Evolutionary conservation across 2,113 vertebrate genomes (phyloP).

Genomic region (Equus przewalskii): DNA sequence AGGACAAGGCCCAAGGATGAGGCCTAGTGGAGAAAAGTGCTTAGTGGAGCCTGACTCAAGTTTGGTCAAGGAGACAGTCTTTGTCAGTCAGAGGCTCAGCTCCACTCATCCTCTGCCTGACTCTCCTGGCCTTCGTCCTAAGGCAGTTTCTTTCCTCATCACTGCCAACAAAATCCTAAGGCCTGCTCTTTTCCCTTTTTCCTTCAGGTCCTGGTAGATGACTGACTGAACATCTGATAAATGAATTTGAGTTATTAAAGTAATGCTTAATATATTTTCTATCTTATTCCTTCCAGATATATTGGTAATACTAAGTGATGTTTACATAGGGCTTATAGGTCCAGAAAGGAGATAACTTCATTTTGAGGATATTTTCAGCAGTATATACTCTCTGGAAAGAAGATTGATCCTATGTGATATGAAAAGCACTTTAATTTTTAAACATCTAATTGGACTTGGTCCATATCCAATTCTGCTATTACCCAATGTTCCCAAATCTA

Average conservation of each 20-base stretch:
- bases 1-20: background rate
- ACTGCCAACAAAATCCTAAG: background rate
- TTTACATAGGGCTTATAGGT: background rate
- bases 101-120: background rate
- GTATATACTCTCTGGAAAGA: background rate
- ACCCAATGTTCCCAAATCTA: conserved; percentile 34
- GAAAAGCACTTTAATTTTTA: conserved; percentile 33
- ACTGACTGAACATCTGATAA: background rate
- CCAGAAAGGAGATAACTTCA: background rate
- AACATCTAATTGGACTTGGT: conserved; percentile 39
- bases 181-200: background rate
- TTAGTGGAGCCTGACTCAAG: background rate
- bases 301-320: background rate
- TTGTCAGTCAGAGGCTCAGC: background rate
- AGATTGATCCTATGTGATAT: background rate
- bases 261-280: background rate
- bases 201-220: background rate
- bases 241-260: background rate
- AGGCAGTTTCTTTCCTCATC: background rate
- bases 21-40: background rate
- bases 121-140: background rate
- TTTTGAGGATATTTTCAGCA: conserved; percentile 30
- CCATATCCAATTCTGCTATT: conserved; percentile 4
- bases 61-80: background rate
- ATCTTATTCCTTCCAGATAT: conserved; percentile 15